phyloP scores from a whole-genome alignment of 2,113 vertebrate species.

The Bos javanicus region DNA sequence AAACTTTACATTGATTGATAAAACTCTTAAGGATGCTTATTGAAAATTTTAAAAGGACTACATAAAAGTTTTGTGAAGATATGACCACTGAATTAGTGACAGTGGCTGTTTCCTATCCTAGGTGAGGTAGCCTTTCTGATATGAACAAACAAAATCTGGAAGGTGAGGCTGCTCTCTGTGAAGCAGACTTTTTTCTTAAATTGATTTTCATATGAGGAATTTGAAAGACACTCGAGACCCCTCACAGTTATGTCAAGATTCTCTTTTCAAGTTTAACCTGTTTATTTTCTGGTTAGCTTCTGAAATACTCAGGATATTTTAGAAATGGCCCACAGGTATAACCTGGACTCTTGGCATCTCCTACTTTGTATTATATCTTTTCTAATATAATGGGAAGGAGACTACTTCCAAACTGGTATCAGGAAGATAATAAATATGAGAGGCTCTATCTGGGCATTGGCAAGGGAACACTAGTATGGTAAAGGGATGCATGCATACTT shows the following conservation, averaged over 20 bases:
- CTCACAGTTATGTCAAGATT: background rate
- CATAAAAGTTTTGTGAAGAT: background rate
- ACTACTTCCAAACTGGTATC: background rate
- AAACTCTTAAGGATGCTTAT: background rate
- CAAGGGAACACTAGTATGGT: background rate
- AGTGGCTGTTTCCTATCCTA: background rate
- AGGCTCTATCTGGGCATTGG: background rate
- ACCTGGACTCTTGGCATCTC: background rate
- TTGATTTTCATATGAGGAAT: background rate
- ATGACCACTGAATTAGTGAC: background rate
- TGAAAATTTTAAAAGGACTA: background rate
- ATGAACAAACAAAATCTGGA: background rate
- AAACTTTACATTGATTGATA: background rate
- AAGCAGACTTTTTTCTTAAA: background rate
- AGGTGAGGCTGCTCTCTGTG: background rate
- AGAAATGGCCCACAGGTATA: background rate
- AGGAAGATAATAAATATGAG: background rate
- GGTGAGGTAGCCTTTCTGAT: background rate
- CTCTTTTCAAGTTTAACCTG: background rate
- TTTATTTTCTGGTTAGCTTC: background rate
- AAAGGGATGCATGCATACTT: background rate
- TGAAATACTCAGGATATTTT: background rate
- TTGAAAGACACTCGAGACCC: background rate
- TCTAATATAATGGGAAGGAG: background rate
- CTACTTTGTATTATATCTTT: background rate